Evolutionary conservation across 2,888 invertebrate genomes (phyloP).

Genomic region (Biston stratarius): DNA sequence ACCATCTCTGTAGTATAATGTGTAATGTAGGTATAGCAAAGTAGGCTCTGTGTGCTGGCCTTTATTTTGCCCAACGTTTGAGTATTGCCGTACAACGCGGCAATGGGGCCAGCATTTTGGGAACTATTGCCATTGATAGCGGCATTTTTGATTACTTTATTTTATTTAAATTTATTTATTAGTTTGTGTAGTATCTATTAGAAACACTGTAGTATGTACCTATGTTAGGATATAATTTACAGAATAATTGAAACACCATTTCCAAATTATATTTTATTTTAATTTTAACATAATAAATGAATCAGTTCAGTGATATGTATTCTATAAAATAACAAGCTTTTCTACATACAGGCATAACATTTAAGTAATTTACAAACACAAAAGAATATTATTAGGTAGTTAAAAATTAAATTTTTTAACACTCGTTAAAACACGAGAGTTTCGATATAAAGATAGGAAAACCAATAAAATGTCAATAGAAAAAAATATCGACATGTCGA

Average conservation of each 20-base stretch:
- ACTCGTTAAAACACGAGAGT: slow-evolving; percentile 59
- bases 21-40: no score
- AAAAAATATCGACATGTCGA: slow-evolving; percentile 2
- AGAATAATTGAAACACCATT: slow-evolving; percentile 11
- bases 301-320: slow-evolving; percentile 61
- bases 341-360: slow-evolving; percentile 43
- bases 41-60: no score
- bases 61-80: no score
- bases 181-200: no score
- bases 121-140: no score
- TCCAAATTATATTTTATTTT: slow-evolving; percentile 49
- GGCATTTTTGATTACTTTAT: no score
- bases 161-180: no score
- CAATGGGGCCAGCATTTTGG: no score
- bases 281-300: slow-evolving; percentile 47
- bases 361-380: slow-evolving; percentile 21
- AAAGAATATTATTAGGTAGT: not conserved
- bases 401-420: slow-evolving; percentile 11
- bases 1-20: no score
- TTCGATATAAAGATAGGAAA: not conserved
- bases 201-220: no score
- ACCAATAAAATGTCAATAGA: not conserved
- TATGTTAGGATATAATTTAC: no score
- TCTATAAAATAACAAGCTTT: slow-evolving; percentile 46
- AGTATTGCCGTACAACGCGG: no score